Conservation (phyloP, 1,140 invertebrate species). For the Diorhabda carinulata region DNA sequence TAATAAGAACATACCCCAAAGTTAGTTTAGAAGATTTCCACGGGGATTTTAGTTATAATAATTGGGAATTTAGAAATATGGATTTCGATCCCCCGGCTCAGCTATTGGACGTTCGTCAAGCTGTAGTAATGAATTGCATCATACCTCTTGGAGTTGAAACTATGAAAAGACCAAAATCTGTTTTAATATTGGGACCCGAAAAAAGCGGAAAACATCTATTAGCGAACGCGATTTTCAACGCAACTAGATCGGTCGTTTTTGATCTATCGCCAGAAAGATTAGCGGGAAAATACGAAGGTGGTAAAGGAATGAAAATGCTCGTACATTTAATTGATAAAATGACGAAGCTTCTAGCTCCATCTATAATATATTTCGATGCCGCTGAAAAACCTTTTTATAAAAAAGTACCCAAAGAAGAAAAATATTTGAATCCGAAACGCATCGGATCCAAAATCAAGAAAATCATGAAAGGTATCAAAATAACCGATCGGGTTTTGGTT, state of each 20-base stretch:
- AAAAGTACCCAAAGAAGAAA: conserved; percentile 59
- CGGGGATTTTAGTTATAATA: conserved; percentile 58
- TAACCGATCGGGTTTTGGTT: conserved; percentile 60
- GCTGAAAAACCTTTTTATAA: conserved; percentile 84
- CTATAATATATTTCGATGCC: conserved; percentile 75
- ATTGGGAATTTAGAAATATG: conserved; percentile 35
- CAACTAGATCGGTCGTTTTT: conserved; percentile 70
- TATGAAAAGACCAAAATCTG: conserved; percentile 67
- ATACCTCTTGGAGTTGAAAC: conserved; percentile 68
- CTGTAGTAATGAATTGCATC: conserved; percentile 71
- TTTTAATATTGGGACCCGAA: conserved; percentile 70
- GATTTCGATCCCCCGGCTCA: conserved; percentile 53
- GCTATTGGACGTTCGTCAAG: conserved; percentile 65
- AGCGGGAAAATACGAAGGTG: conserved; percentile 70
- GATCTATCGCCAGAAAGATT: conserved; percentile 76
- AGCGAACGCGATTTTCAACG: conserved; percentile 73
- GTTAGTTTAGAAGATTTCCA: conserved; percentile 61
- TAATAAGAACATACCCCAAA: conserved; percentile 66
- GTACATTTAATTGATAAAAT: conserved; percentile 50
- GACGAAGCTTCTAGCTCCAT: conserved; percentile 68
- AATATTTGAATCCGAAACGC: conserved; percentile 55
- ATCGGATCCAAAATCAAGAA: conserved; percentile 64
- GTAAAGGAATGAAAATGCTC: conserved; percentile 54
- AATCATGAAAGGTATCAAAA: conserved; percentile 60
- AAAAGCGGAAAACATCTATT: conserved; percentile 76